Percentiles rank a stretch among this genome's conserved stretches.
phyloP scores from a whole-genome alignment of 2,113 vertebrate species.

The Hystrix brachyura region DNA sequence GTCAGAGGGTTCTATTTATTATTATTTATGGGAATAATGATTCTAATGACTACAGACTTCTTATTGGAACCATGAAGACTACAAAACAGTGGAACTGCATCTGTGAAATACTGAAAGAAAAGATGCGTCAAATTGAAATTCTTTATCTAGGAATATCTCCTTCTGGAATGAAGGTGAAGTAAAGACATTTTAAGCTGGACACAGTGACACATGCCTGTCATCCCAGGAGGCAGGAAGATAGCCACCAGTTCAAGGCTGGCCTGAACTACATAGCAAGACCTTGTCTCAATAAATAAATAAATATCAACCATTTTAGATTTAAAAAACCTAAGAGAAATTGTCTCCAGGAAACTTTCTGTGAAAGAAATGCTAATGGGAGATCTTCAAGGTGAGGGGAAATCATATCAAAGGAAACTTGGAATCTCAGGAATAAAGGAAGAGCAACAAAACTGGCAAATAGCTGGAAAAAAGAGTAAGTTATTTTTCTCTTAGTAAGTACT shows the following conservation, averaged over 20 bases:
- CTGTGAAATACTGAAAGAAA: not conserved
- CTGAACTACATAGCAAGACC: no score
- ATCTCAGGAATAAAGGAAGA: not conserved
- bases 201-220: no score
- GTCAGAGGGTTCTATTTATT: not conserved
- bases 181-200: not conserved
- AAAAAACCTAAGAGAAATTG: not conserved
- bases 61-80: not conserved
- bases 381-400: not conserved
- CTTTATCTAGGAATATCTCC: not conserved
- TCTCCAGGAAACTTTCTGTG: not conserved
- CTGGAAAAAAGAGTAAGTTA: not conserved
- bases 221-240: no score
- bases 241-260: no score
- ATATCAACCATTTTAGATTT: not conserved
- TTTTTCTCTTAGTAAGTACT: not conserved
- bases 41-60: not conserved
- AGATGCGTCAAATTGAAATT: not conserved
- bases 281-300: no score
- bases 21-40: not conserved
- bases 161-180: not conserved
- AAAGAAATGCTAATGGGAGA: not conserved
- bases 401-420: not conserved
- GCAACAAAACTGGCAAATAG: not conserved
- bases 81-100: not conserved